Evolutionary conservation across 2,888 invertebrate species (phyloP), one percentile per base, ranked within the genome.

Genomic region (Epinotia nisella): DNA sequence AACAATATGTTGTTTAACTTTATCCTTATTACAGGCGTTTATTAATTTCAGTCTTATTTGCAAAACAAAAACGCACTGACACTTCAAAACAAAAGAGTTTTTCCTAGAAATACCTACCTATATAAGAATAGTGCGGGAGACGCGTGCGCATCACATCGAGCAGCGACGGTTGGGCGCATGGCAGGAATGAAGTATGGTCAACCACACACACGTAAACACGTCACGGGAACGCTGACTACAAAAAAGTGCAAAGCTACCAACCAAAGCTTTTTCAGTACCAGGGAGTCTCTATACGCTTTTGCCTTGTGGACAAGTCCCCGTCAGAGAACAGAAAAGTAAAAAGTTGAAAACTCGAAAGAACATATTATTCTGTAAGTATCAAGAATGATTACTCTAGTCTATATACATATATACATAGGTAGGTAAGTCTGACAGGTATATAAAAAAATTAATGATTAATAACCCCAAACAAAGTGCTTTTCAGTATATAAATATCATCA

Each of bases 111-210:
- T 24, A n/a, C n/a, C n/a, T n/a, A n/a, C n/a, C n/a, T n/a, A n/a
- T n/a, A 55, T 55, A 41, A 70, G 35, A 21, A 49, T n/a, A 21
- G 51, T 75, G 69, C 77, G 74, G 69, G 75, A 64, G 74, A 62
- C 76, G 73, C 76, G 77, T 76, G 68, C 77, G 76, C 75, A 73
- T 74, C 81, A 77, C 80, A 81, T 73, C 74, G 77, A n/a, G 49
- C n/a, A 49, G 49, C n/a, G 80, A 88, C 83, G 87, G 87, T 78
- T 81, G 84, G 85, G 80, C 83, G 83, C 78, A 78, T 82, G 74
- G 76, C 75, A 81, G 87, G 87, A 84, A 90, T 87, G 83, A 79
- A n/a, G 45, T 45, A 61, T 41, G 21, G 61, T 15, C 45, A 39
- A 15, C 21, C 35, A 35, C 35, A 35, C 35, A 1, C 35, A 35